These are phyloP conservation scores for Sciurus niger DNA, from an alignment of 2,113 vertebrate genomes.

Conservation along the genomic window DNA sequence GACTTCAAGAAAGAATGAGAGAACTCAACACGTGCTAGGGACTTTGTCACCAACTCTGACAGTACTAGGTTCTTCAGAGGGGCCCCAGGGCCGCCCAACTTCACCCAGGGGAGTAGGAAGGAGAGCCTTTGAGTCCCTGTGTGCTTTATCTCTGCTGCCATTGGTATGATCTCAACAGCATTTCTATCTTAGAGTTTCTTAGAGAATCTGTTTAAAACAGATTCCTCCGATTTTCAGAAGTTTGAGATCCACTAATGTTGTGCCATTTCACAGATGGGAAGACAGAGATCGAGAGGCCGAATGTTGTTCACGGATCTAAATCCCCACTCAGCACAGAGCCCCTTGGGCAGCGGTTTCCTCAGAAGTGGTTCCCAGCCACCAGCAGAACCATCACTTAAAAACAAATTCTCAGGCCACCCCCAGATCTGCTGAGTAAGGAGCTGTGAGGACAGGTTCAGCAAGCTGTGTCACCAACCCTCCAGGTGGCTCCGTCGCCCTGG, in stretches of 20 bases:
- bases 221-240: neutral
- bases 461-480: fast-evolving
- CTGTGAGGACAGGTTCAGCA: fast-evolving
- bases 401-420: neutral
- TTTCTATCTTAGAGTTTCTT: neutral
- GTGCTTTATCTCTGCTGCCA: neutral
- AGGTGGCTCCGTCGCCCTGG: neutral
- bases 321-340: neutral
- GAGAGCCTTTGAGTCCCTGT: neutral
- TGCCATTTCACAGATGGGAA: neutral
- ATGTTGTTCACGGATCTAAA: fast-evolving
- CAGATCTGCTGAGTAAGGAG: neutral
- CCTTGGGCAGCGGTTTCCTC: neutral
- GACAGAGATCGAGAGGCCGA: neutral
- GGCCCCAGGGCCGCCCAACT: neutral
- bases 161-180: neutral
- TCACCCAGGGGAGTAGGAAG: neutral
- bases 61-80: neutral
- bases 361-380: neutral
- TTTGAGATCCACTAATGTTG: neutral
- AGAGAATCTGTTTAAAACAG: neutral
- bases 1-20: neutral
- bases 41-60: too few species aligned
- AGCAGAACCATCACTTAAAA: neutral
- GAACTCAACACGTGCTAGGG: neutral